A percentile compares a stretch with the other conserved stretches of the same genome.
Evolutionary conservation across 2,797 vertebrate species (phyloP).

Genomic region (Caiman crocodilus): DNA sequence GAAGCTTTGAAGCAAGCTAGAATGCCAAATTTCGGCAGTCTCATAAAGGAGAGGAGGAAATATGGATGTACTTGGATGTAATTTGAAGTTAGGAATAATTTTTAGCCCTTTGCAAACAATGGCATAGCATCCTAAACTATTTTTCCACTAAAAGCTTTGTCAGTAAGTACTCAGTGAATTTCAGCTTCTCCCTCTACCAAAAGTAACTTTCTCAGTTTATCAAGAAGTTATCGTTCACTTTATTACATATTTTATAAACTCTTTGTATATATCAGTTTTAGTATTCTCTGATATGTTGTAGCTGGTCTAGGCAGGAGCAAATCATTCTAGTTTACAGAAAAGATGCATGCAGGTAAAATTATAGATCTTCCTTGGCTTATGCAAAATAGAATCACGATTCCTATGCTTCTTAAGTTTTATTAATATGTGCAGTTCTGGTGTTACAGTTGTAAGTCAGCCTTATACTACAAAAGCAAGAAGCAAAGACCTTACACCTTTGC

Average conservation of each 20-base stretch:
- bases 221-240: conserved; percentile 11
- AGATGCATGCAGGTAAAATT: background rate
- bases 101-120: conserved; percentile 56
- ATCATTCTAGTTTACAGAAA: background rate
- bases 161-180: background rate
- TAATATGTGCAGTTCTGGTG: background rate
- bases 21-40: conserved; percentile 60
- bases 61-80: conserved; percentile 41
- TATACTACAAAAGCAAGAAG: background rate
- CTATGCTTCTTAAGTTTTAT: background rate
- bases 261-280: background rate
- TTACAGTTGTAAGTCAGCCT: background rate
- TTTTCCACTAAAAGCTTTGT: conserved; percentile 53
- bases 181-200: background rate
- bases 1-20: conserved; percentile 45
- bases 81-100: conserved; percentile 70
- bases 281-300: background rate
- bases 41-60: conserved; percentile 65
- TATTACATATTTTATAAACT: background rate
- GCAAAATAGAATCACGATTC: background rate
- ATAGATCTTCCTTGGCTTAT: background rate
- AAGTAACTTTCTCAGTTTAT: background rate
- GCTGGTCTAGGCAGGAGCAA: background rate
- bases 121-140: conserved; percentile 47
- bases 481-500: background rate